phyloP scores from a whole-genome alignment of 2,113 vertebrate species.

The Panthera uncia region DNA sequence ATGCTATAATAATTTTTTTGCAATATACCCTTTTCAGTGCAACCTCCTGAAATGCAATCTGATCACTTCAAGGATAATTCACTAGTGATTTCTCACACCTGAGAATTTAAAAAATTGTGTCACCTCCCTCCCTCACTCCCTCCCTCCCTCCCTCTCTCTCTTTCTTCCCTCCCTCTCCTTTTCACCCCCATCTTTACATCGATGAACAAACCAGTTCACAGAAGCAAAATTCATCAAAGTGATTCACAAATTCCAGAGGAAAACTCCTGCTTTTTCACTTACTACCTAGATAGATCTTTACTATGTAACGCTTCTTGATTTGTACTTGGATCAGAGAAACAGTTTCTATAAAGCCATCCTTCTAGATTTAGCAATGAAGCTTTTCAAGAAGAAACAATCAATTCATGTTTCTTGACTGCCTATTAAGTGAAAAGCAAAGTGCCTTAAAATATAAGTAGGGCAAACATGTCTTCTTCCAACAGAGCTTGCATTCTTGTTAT shows the following conservation, averaged over 20 bases:
- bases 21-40: neutral
- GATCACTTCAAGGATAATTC: neutral
- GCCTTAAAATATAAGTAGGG: neutral
- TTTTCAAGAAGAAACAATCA: neutral
- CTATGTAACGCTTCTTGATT: neutral
- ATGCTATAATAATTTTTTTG: constrained; percentile 31
- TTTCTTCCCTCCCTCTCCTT: neutral
- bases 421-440: neutral
- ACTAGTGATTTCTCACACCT: neutral
- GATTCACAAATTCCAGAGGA: neutral
- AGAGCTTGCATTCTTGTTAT: neutral
- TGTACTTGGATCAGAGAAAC: neutral
- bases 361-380: neutral
- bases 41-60: neutral
- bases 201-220: neutral
- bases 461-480: neutral
- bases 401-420: neutral
- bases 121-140: too few species aligned
- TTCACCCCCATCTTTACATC: neutral
- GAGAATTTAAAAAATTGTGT: neutral
- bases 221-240: neutral
- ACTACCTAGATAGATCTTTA: neutral
- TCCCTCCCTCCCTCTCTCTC: too few species aligned
- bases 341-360: neutral
- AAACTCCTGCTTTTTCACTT: neutral